A percentile compares a stretch with the other conserved stretches of the same genome.
phyloP scores from a whole-genome alignment of 2,113 vertebrate species.

The Talpa occidentalis region DNA sequence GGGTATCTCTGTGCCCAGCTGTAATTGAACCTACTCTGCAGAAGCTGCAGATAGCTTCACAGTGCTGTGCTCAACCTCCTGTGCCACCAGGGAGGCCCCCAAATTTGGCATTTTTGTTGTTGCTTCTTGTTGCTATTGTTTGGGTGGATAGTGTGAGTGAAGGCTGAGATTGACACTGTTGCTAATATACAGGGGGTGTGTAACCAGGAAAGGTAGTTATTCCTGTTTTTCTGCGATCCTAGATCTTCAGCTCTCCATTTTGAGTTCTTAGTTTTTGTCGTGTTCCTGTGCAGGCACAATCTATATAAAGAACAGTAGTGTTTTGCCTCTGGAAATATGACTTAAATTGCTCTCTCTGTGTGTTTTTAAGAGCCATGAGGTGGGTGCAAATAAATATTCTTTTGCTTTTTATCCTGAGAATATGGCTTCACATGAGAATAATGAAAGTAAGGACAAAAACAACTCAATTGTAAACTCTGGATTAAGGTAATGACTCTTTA shows the following conservation, averaged over 20 bases:
- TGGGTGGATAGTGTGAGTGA: background rate
- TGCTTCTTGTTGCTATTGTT: background rate
- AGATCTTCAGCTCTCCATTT: background rate
- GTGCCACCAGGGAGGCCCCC: too few relatives aligned
- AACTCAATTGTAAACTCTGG: constrained; percentile 40
- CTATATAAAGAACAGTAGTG: constrained; percentile 33
- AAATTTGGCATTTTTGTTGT: background rate
- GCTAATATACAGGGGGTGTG: rapidly evolving
- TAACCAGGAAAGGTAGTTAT: background rate
- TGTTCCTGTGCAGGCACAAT: background rate
- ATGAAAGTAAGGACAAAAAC: constrained; percentile 33
- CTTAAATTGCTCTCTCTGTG: constrained; percentile 23
- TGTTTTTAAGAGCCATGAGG: constrained; percentile 60
- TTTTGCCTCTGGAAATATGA: constrained; percentile 48
- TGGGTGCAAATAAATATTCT: constrained; percentile 9
- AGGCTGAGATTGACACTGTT: background rate
- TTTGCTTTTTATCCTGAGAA: constrained; percentile 31
- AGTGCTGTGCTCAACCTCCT: too few relatives aligned
- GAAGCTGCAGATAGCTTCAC: too few relatives aligned
- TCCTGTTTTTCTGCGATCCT: background rate
- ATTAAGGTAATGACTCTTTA: constrained; percentile 57
- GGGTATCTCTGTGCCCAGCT: too few relatives aligned
- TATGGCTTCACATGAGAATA: background rate
- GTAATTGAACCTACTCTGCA: too few relatives aligned
- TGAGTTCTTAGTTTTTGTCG: background rate